Base-by-base conservation (phyloP, 2,113 vertebrate genomes). In the Pitta sordida region DNA sequence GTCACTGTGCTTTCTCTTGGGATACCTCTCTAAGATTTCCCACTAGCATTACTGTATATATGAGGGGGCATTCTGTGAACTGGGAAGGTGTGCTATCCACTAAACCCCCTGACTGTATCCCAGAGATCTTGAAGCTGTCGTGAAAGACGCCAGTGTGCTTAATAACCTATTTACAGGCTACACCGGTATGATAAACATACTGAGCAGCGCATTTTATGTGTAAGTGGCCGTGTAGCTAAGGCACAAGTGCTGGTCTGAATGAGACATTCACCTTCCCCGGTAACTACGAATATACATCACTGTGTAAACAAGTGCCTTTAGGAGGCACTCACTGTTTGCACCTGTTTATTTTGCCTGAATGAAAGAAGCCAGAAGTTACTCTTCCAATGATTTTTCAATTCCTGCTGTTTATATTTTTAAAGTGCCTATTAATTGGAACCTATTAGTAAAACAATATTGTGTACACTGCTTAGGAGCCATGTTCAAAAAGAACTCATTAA, bases 381-480 rank as follows among this genome's bases (percentile, higher is more conserved):
- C 37, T 64, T 83, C 71, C 83, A 83, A 76, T 75, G 80, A 49
- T 80, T 83, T 96, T 94, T 89, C 86, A 67, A 60, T 86, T 80
- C 75, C 91, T 79, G 60, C 65, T 92, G 75, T 88, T 85, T 81
- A 70, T 83, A 81, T 88, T 81, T 75, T 80, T 77, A 83, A 53
- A 39, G 19, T 43, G 64, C 22, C 63, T 65, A 84, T 93, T 91
- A 86, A 67, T 89, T 93, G 88, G 84, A 91, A 63, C 52, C 36
- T 90, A 86, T 95, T 96, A 97, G 77, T 74, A 36, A 76, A 97
- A 80, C 83, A 90, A 59, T 69, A 83, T 71, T 60, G 34, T 16
- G 43, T 73, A 82, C 10, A 7, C 56, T 70, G 11, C 41, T 90
- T 79, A 88, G 60, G 46, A 83, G 81, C 32, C 51, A 41, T 26